Base-by-base conservation (phyloP, 2,113 vertebrate genomes). In the Dascyllus trimaculatus region DNA sequence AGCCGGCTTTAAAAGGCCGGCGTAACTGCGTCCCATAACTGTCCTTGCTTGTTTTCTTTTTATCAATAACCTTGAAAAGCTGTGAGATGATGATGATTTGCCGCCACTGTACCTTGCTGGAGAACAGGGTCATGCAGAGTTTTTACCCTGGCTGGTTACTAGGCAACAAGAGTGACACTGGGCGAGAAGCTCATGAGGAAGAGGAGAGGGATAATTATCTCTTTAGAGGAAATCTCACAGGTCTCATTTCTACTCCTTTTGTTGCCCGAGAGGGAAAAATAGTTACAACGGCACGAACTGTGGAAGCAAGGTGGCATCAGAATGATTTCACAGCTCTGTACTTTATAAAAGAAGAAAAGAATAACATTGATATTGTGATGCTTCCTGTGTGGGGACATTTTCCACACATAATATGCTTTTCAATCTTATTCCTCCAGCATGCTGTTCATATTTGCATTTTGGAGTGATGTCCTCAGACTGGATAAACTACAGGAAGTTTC, bases 91-190 rank as follows among this genome's bases (percentile, higher is more conserved):
- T 68, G 68, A 62, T 68, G 74, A 52, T 69, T 40, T 63, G 26
- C 67, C 52, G 68, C 17, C 26, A n/a, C 51, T 60, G n/a, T 15
- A 66, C 43, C 11, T 32, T 25, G 49, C 65, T 45, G 46, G 26
- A 62, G 64, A 80, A 29, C 62, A 61, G 62, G 78, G 62, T 75
- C 74, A 64, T 0, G 19, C 10, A 57, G 49, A 74, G 45, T 45
- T 70, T 59, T 65, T 70, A n/a, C 43, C 40, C 72, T 72, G 57
- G 35, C 45, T 63, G 69, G 72, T 88, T 85, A 82, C 75, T 29
- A 79, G 74, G 84, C 85, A 86, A 75, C 84, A 83, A 75, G 74
- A 83, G 75, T 78, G 65, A 82, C 80, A 72, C 14, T 66, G 81
- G 56, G 67, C 52, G 59, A 79, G 73, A 74, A 48, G 57, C 76